These are phyloP conservation scores for Homarus americanus DNA, from an alignment of 1,140 invertebrate genomes.

Conservation along the genomic window DNA sequence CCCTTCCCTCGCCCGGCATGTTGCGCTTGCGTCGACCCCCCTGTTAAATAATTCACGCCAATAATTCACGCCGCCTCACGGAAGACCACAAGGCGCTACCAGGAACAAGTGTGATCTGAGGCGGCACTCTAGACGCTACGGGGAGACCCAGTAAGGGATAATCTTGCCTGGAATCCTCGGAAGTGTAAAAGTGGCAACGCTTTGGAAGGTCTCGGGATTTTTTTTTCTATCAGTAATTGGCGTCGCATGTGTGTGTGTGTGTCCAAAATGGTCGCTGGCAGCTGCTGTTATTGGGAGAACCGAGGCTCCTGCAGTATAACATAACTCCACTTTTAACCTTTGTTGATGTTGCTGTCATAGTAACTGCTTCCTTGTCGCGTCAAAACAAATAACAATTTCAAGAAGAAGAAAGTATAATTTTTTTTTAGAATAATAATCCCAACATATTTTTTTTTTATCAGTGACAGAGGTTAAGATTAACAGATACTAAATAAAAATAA, in stretches of 20 bases:
- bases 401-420: no score
- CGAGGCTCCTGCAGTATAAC: no score
- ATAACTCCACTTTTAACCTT: no score
- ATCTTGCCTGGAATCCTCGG: neutral
- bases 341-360: no score
- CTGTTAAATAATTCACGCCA: slow-evolving; percentile 49
- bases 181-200: slow-evolving; percentile 21
- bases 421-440: no score
- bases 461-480: no score
- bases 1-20: no score
- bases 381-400: no score
- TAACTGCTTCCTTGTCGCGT: no score
- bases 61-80: slow-evolving; percentile 41
- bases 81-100: neutral
- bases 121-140: neutral
- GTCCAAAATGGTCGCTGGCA: neutral
- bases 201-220: neutral
- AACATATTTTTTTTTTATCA: no score
- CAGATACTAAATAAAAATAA: no score
- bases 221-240: slow-evolving; percentile 11
- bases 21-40: slow-evolving; percentile 9
- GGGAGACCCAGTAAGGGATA: neutral
- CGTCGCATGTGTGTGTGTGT: neutral
- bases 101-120: neutral
- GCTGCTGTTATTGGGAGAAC: neutral